Evolutionary conservation across 2,113 vertebrate genomes (phyloP), one percentile per base, ranked within the genome.

Genomic region (Callaeas wilsoni): DNA sequence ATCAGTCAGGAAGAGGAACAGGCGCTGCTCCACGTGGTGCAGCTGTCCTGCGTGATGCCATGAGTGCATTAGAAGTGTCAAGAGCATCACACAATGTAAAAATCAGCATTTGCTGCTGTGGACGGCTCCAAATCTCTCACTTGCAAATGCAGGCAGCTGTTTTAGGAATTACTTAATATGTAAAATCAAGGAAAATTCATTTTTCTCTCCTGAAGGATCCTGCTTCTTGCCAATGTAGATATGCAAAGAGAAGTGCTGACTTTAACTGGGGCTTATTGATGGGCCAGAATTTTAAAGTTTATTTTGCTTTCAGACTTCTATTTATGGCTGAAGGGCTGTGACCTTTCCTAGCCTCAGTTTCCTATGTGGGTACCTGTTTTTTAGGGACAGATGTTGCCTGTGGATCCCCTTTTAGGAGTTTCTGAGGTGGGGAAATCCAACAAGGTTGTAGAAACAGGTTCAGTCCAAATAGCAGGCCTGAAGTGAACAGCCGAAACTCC

Each of bases 361-460:
- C 64, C 52, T 27, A 3, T 17, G 10, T 7, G 22, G 11, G 6
- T 7, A 4, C 30, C 3, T 16, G 47, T 16, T 14, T 18, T 42
- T 33, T 1, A 21, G 42, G 42, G 35, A 19, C 32, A 42, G 30
- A 11, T 29, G 33, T 21, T 35, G 19, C 4, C 2, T 8, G 0
- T 1, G 3, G 9, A 35, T 50, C 14, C 3, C 1, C 10, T 27
- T 6, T 9, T 35, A 27, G 22, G 3, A 33, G 23, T 1, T 2
- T 5, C 2, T 22, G 27, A 52, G 32, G 57, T 35, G 14, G 27
- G 39, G 41, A 52, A 78, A 64, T 39, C 33, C 25, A 42, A 0
- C 5, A 33, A 23, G 39, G 8, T 3, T 3, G 1, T 13, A 47
- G 23, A 7, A 55, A 18, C 3, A 14, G 13, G 6, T 17, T 33